Base-by-base conservation (phyloP, 2,888 invertebrate genomes). In the Sericinus montela region DNA sequence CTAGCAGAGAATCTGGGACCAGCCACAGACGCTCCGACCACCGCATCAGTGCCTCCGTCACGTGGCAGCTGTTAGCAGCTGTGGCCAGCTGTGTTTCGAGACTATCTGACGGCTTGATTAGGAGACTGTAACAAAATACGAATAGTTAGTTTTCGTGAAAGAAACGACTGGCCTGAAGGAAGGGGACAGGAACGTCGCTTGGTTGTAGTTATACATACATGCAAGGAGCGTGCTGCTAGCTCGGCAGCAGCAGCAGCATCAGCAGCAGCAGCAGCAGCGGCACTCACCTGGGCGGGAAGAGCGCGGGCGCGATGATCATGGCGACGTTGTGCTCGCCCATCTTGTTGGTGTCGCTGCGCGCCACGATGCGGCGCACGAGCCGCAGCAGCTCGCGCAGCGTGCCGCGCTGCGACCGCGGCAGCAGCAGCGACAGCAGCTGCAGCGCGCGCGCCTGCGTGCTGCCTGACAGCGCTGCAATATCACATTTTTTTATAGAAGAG, bases 231-330 rank as follows among this genome's bases (percentile, higher is more conserved):
- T n/a, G n/a, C n/a, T n/a, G n/a, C n/a, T n/a, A n/a, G n/a, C n/a
- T n/a, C n/a, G n/a, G n/a, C 19, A 19, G 19, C 19, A 19, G 19
- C 2, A 3, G 19, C 19, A 3, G 19, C 19, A 5, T 5, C 3
- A 19, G 19, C 19, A 19, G 19, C 19, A 3, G 19, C 19, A 19
- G 19, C 19, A 19, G 19, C 2, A 3, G 19, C 19, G 2, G 19
- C 19, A 5, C 19, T 2, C 52, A 93, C 79, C 93, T 92, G 57
- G 95, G 95, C 53, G 95, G 94, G 72, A 96, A 96, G 60, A 98
- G 91, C 47, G 98, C 96, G n/a, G 98, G 98, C 11, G 97, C 97
- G 59, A 97, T 95, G 62, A 98, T 97, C 93, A 97, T 97, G 28
- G 97, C 95, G 32, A 98, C 96, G 75, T 97, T 98, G 74, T 96